Conservation (phyloP, 53 echinoderm and acorn worm genomes). For the Temnopleurus reevesii region DNA sequence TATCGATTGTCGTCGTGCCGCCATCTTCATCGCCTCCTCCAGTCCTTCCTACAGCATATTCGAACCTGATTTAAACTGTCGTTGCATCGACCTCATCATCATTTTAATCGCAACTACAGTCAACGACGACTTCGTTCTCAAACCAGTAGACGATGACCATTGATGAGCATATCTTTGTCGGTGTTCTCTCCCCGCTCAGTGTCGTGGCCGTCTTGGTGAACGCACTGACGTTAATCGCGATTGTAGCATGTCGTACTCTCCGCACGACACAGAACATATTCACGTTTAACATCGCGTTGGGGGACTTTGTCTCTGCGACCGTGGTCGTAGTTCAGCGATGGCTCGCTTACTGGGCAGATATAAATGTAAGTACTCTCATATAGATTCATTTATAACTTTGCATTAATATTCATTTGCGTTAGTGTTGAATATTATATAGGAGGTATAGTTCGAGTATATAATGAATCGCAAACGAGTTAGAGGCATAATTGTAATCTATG, state of each 20-base stretch:
- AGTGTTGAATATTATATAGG: no score
- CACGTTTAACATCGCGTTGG: slow-evolving; percentile 34
- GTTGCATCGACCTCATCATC: no score
- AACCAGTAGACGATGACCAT: background rate
- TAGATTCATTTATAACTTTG: no score
- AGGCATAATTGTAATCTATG: no score
- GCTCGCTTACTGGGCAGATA: background rate
- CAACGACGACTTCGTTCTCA: no score
- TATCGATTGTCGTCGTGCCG: background rate
- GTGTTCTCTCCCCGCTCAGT: background rate
- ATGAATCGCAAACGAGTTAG: no score
- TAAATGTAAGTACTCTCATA: slow-evolving; percentile 29
- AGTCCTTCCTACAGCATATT: no score
- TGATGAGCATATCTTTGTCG: background rate
- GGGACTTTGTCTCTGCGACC: background rate
- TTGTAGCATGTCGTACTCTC: background rate
- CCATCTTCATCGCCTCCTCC: background rate
- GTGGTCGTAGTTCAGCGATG: slow-evolving; percentile 2
- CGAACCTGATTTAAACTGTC: no score
- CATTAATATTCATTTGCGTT: no score
- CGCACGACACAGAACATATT: slow-evolving; percentile 27
- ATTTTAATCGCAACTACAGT: no score
- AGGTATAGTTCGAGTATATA: no score
- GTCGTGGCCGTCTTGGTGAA: slow-evolving; percentile 17
- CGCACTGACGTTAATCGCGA: background rate